These are phyloP conservation scores for Drosophila nr. medialis DNA, from an alignment of 2,888 invertebrate species.

Conservation along the genomic window DNA sequence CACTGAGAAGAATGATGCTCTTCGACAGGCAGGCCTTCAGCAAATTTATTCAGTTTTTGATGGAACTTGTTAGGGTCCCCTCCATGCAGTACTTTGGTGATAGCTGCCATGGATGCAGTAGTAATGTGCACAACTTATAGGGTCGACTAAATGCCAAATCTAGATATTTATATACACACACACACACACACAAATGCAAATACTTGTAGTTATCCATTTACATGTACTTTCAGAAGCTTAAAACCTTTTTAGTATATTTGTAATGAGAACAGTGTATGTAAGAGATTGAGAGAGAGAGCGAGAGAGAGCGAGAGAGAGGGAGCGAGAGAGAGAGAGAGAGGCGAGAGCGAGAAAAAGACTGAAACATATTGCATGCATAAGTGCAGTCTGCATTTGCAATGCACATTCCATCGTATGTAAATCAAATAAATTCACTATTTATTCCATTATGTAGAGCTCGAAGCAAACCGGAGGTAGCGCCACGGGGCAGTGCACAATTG, in stretches of 20 bases:
- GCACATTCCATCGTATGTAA: constrained; percentile 39
- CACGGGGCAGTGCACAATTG: constrained; percentile 23
- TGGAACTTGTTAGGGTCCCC: background rate
- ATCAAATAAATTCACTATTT: constrained; percentile 59
- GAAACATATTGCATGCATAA: constrained; percentile 47
- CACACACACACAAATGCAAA: background rate
- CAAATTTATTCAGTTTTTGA: background rate
- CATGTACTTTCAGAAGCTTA: background rate
- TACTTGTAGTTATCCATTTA: background rate
- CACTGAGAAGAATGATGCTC: background rate
- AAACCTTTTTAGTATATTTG: background rate
- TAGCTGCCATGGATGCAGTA: background rate
- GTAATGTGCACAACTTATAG: background rate
- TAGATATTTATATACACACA: background rate
- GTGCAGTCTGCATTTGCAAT: constrained; percentile 36
- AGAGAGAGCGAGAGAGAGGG: background rate
- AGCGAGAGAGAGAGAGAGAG: background rate
- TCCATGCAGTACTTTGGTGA: background rate
- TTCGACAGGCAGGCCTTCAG: background rate
- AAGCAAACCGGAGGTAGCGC: constrained; percentile 1
- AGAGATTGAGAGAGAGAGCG: background rate
- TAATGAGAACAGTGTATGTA: background rate
- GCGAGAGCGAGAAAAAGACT: background rate
- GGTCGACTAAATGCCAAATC: background rate
- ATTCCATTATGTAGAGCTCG: constrained; percentile 42